Conservation (phyloP, 2,113 vertebrate genomes). For the Aldabrachelys gigantea region DNA sequence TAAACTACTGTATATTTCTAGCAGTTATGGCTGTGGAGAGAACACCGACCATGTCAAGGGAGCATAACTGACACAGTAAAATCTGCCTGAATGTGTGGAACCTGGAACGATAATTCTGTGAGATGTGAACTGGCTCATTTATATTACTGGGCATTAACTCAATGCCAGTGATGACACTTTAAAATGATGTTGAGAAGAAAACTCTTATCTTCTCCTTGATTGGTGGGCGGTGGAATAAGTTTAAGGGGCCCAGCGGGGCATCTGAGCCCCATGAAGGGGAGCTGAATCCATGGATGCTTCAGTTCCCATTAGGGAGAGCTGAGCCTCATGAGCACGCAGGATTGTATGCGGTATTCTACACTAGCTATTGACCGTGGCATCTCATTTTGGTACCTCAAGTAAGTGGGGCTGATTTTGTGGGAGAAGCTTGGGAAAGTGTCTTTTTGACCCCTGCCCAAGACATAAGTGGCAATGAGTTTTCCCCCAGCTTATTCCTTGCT, state of each 20-base stretch:
- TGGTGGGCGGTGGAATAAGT: background rate
- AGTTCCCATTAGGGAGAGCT: background rate
- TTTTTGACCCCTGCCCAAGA: background rate
- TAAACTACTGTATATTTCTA: background rate
- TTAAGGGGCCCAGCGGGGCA: background rate
- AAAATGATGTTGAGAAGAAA: background rate
- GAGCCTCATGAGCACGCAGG: background rate
- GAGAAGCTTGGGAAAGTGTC: too few species aligned
- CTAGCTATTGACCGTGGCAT: background rate
- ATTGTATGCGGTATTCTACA: background rate
- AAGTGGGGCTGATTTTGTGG: too few species aligned
- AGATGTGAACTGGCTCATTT: background rate
- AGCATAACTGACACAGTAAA: background rate
- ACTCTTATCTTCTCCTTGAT: background rate
- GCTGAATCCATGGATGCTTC: background rate
- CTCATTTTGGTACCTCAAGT: background rate
- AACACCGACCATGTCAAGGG: background rate
- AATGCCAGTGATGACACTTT: background rate
- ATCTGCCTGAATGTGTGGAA: background rate
- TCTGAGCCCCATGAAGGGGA: background rate
- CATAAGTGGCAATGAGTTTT: background rate
- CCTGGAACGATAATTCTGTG: background rate
- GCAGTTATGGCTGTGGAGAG: background rate
- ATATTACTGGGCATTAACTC: background rate
- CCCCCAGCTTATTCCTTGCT: background rate